A percentile compares a stretch with the other conserved stretches of the same genome.
Conservation (phyloP, 2,888 invertebrate species). For the Atrina japonica region DNA sequence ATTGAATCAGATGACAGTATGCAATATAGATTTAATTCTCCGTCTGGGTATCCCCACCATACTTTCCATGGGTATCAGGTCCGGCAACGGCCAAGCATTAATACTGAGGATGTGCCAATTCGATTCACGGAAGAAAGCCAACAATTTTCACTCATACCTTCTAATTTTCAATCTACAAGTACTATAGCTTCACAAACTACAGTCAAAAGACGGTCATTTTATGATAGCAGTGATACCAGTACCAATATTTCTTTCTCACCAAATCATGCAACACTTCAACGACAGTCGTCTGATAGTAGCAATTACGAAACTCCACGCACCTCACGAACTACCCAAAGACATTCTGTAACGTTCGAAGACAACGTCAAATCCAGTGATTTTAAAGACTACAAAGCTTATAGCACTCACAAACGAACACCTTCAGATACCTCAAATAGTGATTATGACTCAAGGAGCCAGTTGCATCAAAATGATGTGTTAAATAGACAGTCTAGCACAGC, state of each 20-base stretch:
- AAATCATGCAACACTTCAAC: slow-evolving; percentile 63
- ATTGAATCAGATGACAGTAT: slow-evolving; percentile 74
- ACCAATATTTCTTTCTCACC: slow-evolving; percentile 60
- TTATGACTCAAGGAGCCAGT: slow-evolving; percentile 38
- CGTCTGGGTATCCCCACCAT: slow-evolving; percentile 85
- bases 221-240: slow-evolving; percentile 67
- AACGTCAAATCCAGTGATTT: slow-evolving; percentile 64
- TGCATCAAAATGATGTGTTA: slow-evolving; percentile 18
- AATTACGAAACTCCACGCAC: slow-evolving; percentile 70
- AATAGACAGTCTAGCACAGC: slow-evolving; percentile 24
- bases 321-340: slow-evolving; percentile 68
- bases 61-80: slow-evolving; percentile 93
- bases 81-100: slow-evolving; percentile 80
- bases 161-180: slow-evolving; percentile 61
- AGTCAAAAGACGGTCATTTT: slow-evolving; percentile 62
- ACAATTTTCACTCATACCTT: slow-evolving; percentile 43
- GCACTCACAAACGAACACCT: slow-evolving; percentile 88
- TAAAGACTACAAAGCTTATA: slow-evolving; percentile 55
- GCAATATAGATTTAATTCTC: slow-evolving; percentile 63
- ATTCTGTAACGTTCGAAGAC: slow-evolving; percentile 79
- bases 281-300: slow-evolving; percentile 76
- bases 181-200: slow-evolving; percentile 56
- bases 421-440: slow-evolving; percentile 87
- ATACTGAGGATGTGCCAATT: slow-evolving; percentile 74
- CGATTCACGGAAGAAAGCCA: slow-evolving; percentile 64